Evolutionary conservation across 2,797 vertebrate genomes (phyloP).

Genomic region (Psittacula echo): DNA sequence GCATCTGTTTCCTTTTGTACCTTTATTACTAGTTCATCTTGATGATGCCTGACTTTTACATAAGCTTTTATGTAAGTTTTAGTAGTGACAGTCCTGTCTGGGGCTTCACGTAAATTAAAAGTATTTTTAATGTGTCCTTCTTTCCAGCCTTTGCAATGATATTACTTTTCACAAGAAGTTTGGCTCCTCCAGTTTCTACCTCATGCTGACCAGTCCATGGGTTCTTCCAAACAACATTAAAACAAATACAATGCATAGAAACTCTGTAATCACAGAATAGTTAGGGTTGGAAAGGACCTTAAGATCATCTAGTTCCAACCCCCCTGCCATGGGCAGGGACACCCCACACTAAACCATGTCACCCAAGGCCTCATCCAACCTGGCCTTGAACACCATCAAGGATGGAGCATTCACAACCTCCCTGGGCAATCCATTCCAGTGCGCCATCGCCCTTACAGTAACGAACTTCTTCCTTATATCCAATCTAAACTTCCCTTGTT

Average conservation of each 20-base stretch:
- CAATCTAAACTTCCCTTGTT: too few relatives aligned
- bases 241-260: background rate
- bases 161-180: background rate
- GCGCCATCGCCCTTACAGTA: too few relatives aligned
- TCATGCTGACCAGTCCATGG: rapidly evolving
- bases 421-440: too few relatives aligned
- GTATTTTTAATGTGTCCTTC: background rate
- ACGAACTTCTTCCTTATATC: too few relatives aligned
- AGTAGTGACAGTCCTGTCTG: background rate
- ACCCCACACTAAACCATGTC: too few relatives aligned
- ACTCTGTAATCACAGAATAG: background rate
- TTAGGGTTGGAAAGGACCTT: too few relatives aligned
- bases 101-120: background rate
- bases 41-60: background rate
- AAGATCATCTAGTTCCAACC: too few relatives aligned
- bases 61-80: background rate
- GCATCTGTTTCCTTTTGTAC: background rate
- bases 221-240: background rate
- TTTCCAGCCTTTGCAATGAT: background rate
- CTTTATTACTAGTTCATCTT: background rate
- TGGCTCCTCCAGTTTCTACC: background rate
- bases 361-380: too few relatives aligned
- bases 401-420: too few relatives aligned
- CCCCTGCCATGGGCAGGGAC: too few relatives aligned
- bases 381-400: too few relatives aligned